A percentile compares a stretch with the other conserved stretches of the same genome.
Conservation (phyloP, 2,113 vertebrate genomes). For the Catharus minimus region DNA sequence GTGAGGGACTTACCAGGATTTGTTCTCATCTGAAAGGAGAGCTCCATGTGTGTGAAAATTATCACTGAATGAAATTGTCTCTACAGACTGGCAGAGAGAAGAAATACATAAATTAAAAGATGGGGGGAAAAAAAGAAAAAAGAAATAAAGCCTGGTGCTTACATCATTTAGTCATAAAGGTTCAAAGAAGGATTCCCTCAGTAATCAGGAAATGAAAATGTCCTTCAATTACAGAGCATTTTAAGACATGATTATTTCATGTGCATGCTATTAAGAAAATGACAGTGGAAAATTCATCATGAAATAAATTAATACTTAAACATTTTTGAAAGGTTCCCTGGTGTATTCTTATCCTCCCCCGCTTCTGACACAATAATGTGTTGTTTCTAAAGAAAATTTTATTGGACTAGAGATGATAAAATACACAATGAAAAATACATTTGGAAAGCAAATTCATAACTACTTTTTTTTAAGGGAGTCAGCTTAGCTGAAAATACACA, state of each 20-base stretch:
- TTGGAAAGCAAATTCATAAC: slow-evolving; percentile 65
- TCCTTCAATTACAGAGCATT: slow-evolving; percentile 71
- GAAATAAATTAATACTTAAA: slow-evolving; percentile 78
- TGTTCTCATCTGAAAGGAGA: background rate
- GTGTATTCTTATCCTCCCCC: slow-evolving; percentile 63
- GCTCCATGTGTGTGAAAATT: background rate
- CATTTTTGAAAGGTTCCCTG: slow-evolving; percentile 71
- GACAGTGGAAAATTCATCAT: slow-evolving; percentile 76
- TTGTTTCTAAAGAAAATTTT: slow-evolving; percentile 59
- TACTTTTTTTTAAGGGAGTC: slow-evolving; percentile 32
- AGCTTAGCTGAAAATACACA: slow-evolving; percentile 49
- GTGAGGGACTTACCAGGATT: background rate
- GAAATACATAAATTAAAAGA: slow-evolving; percentile 28
- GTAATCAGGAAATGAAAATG: slow-evolving; percentile 73
- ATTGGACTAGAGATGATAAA: slow-evolving; percentile 64
- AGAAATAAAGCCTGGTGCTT: slow-evolving; percentile 16
- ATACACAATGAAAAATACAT: slow-evolving; percentile 59
- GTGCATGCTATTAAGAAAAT: slow-evolving; percentile 75
- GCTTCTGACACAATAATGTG: slow-evolving; percentile 61
- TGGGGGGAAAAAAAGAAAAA: background rate
- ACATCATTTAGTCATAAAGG: slow-evolving; percentile 62
- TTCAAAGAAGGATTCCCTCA: slow-evolving; percentile 70
- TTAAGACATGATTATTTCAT: slow-evolving; percentile 80
- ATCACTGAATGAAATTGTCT: background rate
- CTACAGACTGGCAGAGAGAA: background rate